These are phyloP conservation scores for Ecdyonurus torrentis DNA, from an alignment of 2,888 invertebrate species.

Conservation along the genomic window DNA sequence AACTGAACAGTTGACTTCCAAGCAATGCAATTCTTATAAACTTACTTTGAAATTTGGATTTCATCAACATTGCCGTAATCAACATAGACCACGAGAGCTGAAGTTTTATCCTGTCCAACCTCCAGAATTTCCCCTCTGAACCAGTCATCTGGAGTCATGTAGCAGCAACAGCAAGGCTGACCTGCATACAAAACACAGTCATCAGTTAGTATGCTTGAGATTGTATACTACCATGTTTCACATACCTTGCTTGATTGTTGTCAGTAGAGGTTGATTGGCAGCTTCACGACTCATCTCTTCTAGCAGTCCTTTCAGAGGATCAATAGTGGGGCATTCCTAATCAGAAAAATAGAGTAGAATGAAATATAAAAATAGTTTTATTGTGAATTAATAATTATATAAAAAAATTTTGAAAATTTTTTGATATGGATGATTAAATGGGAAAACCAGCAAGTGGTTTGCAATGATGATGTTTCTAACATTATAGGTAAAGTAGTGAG, in stretches of 20 bases:
- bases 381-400: too few relatives aligned
- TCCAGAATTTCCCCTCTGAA: slow-evolving; percentile 49
- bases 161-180: slow-evolving; percentile 43
- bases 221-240: not conserved
- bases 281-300: slow-evolving; percentile 32
- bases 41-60: slow-evolving; percentile 23
- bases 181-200: too few relatives aligned
- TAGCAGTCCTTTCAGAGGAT: slow-evolving; percentile 32
- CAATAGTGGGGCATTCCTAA: slow-evolving; percentile 12
- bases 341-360: too few relatives aligned
- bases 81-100: slow-evolving; percentile 47
- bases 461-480: too few relatives aligned
- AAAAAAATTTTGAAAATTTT: too few relatives aligned
- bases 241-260: slow-evolving; percentile 30
- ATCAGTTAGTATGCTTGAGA: too few relatives aligned
- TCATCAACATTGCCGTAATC: slow-evolving; percentile 55
- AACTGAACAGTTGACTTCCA: too few relatives aligned
- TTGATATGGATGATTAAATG: too few relatives aligned
- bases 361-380: too few relatives aligned
- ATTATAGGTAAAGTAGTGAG: too few relatives aligned
- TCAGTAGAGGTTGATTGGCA: slow-evolving; percentile 27
- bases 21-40: too few relatives aligned
- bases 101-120: slow-evolving; percentile 24
- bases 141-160: slow-evolving; percentile 44
- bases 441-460: too few relatives aligned